A percentile compares a stretch with the other conserved stretches of the same genome.
These are phyloP conservation scores for Taenioides sp. DNA, from an alignment of 2,797 vertebrate genomes.

Conservation along the genomic window DNA sequence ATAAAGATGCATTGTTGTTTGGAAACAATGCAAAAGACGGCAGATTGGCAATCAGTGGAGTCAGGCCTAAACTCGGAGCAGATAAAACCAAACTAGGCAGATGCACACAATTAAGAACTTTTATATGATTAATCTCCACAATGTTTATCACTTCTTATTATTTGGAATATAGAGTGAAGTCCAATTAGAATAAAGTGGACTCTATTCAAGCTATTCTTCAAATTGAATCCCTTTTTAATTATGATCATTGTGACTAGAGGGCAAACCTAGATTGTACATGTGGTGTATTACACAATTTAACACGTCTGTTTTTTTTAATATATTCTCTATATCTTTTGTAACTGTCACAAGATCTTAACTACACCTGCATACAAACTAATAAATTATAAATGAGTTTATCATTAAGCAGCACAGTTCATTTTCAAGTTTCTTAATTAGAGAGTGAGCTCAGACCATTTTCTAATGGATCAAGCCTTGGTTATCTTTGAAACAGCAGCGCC, in stretches of 20 bases:
- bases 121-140: not conserved
- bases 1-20: not conserved
- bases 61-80: not conserved
- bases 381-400: not conserved
- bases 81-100: not conserved
- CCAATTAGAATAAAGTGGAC: not conserved
- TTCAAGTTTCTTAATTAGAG: slow-evolving; percentile 3
- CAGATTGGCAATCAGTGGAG: not conserved
- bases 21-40: not conserved
- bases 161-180: not conserved
- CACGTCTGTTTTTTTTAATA: not conserved
- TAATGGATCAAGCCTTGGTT: not conserved
- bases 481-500: slow-evolving; percentile 1
- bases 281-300: no score
- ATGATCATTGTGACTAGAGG: not conserved
- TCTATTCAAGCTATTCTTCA: not conserved
- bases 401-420: not conserved
- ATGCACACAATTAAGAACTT: not conserved
- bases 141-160: not conserved
- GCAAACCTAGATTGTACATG: not conserved
- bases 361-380: not conserved
- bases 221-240: not conserved
- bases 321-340: not conserved
- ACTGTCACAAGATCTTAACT: not conserved
- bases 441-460: not conserved